phyloP scores from a whole-genome alignment of 2,797 vertebrate genomes.

The Gallinago stenura region DNA sequence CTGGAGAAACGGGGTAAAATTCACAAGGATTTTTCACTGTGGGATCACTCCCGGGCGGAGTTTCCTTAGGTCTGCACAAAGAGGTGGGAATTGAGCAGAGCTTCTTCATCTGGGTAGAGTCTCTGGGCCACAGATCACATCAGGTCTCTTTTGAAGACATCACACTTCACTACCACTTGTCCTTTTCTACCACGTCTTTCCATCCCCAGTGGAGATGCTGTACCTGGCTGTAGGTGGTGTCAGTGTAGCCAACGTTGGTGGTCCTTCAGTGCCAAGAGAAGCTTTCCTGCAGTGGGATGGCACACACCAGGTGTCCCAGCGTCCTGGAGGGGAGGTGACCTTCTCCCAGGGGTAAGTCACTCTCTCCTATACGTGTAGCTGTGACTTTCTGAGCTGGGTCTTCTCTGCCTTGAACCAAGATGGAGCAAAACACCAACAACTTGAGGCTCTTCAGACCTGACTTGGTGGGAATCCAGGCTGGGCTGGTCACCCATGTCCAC shows the following conservation, averaged over 20 bases:
- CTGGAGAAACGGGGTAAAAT: background rate
- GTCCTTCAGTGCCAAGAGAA: background rate
- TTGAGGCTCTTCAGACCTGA: accelerated
- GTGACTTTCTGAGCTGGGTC: background rate
- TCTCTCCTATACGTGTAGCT: accelerated
- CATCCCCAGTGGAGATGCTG: background rate
- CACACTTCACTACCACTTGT: accelerated
- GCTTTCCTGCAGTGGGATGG: background rate
- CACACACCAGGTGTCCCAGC: accelerated
- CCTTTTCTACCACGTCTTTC: background rate
- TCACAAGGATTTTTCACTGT: background rate
- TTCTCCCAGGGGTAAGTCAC: background rate
- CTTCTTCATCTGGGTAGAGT: background rate
- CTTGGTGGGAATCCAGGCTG: background rate
- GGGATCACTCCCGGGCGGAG: background rate
- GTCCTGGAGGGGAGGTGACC: background rate
- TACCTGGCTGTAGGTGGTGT: background rate
- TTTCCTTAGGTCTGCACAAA: background rate
- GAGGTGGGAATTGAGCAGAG: background rate
- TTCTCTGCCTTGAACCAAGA: background rate
- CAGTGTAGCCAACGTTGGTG: accelerated
- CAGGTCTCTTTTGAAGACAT: background rate
- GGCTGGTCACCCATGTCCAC: background rate
- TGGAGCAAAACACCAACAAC: background rate
- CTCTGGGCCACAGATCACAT: accelerated